Evolutionary conservation across 2,113 vertebrate genomes (phyloP).

Genomic region (Saccopteryx leptura): DNA sequence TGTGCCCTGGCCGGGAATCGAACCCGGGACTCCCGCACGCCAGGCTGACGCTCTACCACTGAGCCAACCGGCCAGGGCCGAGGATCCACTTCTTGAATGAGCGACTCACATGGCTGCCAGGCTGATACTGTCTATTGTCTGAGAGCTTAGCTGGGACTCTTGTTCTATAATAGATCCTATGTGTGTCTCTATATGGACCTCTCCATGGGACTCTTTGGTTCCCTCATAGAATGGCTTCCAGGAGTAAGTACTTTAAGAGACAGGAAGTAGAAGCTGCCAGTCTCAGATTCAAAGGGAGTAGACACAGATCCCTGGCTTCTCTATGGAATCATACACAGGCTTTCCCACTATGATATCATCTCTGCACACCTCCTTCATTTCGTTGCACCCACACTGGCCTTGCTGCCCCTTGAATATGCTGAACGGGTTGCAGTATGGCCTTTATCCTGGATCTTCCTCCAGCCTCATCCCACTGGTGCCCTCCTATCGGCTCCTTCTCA

Average conservation of each 20-base stretch:
- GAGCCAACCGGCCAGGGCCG: too few species aligned
- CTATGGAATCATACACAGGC: neutral
- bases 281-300: neutral
- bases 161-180: neutral
- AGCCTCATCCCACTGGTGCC: neutral
- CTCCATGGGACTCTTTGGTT: neutral
- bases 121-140: neutral
- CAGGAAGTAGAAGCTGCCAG: neutral
- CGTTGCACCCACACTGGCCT: neutral
- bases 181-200: neutral
- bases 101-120: neutral
- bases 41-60: too few species aligned
- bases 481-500: neutral
- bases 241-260: neutral
- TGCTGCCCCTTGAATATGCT: neutral
- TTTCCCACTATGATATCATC: neutral
- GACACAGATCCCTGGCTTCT: neutral
- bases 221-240: neutral
- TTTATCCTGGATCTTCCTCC: neutral
- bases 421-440: neutral
- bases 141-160: neutral
- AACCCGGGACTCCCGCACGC: too few species aligned
- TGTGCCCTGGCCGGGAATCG: too few species aligned
- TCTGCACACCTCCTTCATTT: neutral
- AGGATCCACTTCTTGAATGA: neutral